Base-by-base conservation (phyloP, 2,888 invertebrate genomes). In the Panopea generosa region DNA sequence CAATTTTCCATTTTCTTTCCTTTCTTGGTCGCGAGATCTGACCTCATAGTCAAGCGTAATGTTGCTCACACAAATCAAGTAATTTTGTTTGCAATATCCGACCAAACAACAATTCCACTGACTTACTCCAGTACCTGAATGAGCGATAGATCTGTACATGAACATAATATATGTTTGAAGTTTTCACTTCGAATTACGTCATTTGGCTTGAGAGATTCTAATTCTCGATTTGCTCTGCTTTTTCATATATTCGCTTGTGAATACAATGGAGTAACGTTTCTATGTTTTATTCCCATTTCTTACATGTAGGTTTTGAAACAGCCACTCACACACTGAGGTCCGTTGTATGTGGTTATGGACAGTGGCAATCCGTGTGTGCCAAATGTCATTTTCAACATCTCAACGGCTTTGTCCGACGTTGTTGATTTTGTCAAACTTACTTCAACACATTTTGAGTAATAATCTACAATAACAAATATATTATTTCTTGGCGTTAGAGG, bases 161-260 rank as follows among this genome's bases (percentile, higher is more conserved):
- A n/a, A n/a, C n/a, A n/a, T n/a, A n/a, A n/a, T n/a, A n/a, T n/a
- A n/a, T n/a, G n/a, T n/a, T n/a, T n/a, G n/a, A n/a, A n/a, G n/a
- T n/a, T n/a, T n/a, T n/a, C n/a, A n/a, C 33, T 61, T 68, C 74
- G 70, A 77, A 26, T 76, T 59, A 24, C 33, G 26, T 3, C 55
- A 18, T 57, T 83, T 61, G 1, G 61, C 66, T 2, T 82, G 71
- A 3, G 81, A 68, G 27, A 84, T 84, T 45, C 66, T 27, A 6
- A 84, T 63, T 11, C 72, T 26, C 67, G 75, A 71, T 29, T 65
- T n/a, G 57, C 84, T 84, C 38, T 82, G 81, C 9, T 76, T 49
- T 49, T 84, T 75, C 11, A 82, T 72, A 26, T 82, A 72, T 1
- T 82, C 77, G 45, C 82, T 85, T 22, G 82, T 80, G 6, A 78